A percentile compares a stretch with the other conserved stretches of the same genome.
phyloP scores from a whole-genome alignment of 37 sponge, comb jelly and placozoan genomes.

The Beroe ovata region DNA sequence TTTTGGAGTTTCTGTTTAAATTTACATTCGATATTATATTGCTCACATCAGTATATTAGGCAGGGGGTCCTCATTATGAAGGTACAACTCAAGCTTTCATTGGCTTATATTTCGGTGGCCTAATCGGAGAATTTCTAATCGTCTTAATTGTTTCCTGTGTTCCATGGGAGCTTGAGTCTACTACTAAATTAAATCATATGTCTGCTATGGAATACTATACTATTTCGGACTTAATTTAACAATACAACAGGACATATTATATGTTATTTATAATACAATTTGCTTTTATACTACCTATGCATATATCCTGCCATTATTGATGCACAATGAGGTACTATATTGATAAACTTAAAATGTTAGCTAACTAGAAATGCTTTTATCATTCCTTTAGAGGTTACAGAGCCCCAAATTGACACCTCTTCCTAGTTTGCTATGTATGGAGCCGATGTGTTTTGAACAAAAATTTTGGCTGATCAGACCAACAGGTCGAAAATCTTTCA shows the following conservation, averaged over 20 bases:
- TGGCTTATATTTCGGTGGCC: neutral
- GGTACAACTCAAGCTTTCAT: neutral
- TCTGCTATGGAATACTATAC: neutral
- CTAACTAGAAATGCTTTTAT: neutral
- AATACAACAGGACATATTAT: neutral
- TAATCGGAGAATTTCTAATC: neutral
- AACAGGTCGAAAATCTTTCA: too few relatives aligned
- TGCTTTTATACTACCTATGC: neutral
- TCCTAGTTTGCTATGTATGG: too few relatives aligned
- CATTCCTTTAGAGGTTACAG: too few relatives aligned
- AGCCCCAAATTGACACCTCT: too few relatives aligned
- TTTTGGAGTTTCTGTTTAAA: slow-evolving; percentile 47
- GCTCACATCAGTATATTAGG: neutral
- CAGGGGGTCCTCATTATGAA: slow-evolving; percentile 56
- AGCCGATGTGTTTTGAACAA: too few relatives aligned
- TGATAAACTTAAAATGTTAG: neutral
- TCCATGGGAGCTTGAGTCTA: neutral
- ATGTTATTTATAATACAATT: neutral
- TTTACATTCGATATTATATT: slow-evolving; percentile 33
- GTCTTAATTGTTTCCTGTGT: neutral
- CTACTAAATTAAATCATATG: neutral
- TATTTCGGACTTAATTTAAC: neutral
- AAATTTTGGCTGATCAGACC: too few relatives aligned
- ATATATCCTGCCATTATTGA: neutral
- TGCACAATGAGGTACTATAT: neutral